Percentiles rank a stretch among this genome's conserved stretches.
Conservation (phyloP, 2,113 vertebrate species). For the Pterocles orientalis region DNA sequence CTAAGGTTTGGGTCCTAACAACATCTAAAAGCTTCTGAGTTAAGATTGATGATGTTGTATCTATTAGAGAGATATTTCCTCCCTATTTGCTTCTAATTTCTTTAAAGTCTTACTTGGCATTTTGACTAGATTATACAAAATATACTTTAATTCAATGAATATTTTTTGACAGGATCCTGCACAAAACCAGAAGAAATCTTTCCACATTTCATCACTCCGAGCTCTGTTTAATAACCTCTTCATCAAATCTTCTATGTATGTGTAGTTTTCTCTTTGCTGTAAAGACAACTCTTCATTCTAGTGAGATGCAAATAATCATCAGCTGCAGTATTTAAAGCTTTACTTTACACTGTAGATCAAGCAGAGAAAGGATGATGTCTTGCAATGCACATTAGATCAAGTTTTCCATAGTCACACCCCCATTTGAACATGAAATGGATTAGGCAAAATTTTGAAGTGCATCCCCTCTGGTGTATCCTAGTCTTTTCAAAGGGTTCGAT, state of each 20-base stretch:
- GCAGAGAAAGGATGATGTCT: not conserved
- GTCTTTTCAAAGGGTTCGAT: not conserved
- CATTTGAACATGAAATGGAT: not conserved
- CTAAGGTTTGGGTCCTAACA: not conserved
- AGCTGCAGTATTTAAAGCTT: not conserved
- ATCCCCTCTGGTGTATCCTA: not conserved
- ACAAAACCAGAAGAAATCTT: not conserved
- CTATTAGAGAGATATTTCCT: not conserved
- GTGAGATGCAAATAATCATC: not conserved
- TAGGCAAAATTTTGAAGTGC: not conserved
- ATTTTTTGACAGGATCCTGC: not conserved
- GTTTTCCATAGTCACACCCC: not conserved
- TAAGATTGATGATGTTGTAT: not conserved
- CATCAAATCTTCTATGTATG: not conserved
- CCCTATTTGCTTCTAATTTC: not conserved
- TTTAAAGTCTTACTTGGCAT: not conserved
- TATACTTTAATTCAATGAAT: not conserved
- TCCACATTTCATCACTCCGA: not conserved
- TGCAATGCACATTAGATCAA: not conserved
- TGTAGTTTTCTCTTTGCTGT: not conserved
- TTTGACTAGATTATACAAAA: not conserved
- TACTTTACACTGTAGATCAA: not conserved
- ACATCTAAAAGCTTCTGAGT: not conserved
- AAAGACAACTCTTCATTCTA: not conserved
- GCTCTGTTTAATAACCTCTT: not conserved